Base-by-base conservation (phyloP, 1,140 invertebrate species). In the Pseudomyrmex pallidus region DNA sequence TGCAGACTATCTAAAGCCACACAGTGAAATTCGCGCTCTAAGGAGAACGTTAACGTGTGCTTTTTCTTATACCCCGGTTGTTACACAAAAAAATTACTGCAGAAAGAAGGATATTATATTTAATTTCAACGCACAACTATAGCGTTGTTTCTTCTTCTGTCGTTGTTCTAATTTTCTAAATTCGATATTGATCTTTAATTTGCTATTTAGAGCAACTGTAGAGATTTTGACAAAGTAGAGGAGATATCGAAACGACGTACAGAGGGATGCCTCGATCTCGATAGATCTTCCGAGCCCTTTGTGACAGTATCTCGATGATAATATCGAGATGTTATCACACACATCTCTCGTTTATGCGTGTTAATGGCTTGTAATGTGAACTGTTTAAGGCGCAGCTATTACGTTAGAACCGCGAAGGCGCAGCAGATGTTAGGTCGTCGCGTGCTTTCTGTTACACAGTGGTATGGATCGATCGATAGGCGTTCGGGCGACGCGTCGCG, bases 391-490 rank as follows among this genome's bases (percentile, higher is more conserved):
- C 35, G 35, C 35, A 35, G 64, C 22, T 44, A 80, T 80, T 80
- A 80, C 22, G 22, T 70, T 72, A 72, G 76, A 48, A 20, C 44
- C 44, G 74, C 74, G 74, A 68, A 68, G 46, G 50, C 57, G 48
- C 54, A 35, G 76, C 66, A 70, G 76, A 70, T 80, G 76, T 80
- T 80, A 80, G 20, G 15, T 12, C 50, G 70, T 82, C 61, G 84
- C 76, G 77, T 85, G 62, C 63, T 63, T 61, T 48, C 22, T 54
- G 85, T 59, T 83, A 83, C 17, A 76, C 72, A 83, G 74, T 77
- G 77, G 86, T 74, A 88, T 87, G 77, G 82, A 89, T 89, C 87
- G 87, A 89, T 89, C 68, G 78, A 78, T 85, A 78, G 83, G 72
- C 86, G 84, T 85, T 87, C 61, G 22, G 35, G 78, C 82, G 64